Evolutionary conservation across 2,888 invertebrate genomes (phyloP), one percentile per base, ranked within the genome.

Genomic region (Phaedon cochleariae): DNA sequence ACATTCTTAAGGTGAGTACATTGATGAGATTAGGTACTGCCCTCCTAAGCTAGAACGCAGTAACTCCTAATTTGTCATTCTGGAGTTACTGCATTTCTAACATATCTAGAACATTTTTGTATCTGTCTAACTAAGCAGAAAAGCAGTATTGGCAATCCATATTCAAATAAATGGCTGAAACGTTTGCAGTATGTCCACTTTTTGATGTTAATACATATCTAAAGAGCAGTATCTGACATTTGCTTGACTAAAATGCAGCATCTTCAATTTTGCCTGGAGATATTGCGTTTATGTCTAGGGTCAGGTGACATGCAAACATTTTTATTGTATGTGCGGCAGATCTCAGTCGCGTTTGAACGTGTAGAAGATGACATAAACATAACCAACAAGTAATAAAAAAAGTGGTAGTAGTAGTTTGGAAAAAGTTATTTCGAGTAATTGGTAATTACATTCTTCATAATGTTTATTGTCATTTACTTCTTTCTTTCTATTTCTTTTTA

Each of bases 41-140:
- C 18, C 48, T 48, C 48, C 48, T 48, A 48, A 20, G 48, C 45
- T 41, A 41, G 45, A 41, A 41, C 45, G 45, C 45, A 41, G 48
- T 26, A 26, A 26, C 26, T 26, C 26, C 26, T 26, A 26, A 26
- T 26, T 26, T 26, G 26, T 26, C 7, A 7, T 26, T 26, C 7
- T 26, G 26, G 48, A 48, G 48, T 15, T 48, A 48, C 48, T 48
- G 48, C 48, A 48, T 48, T 48, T 48, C 48, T 48, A 48, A 48
- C 48, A 48, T 48, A 48, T 48, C 48, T 48, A 48, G 48, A 48
- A 48, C 48, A 48, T 48, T 48, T 48, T 48, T 48, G 48, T 48
- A 48, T 48, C 21, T 48, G 48, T 48, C 48, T 48, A 48, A 48
- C 48, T 48, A 48, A 48, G 48, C 48, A 48, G 17, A 48, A 48